These are phyloP conservation scores for Holothuria leucospilota DNA, from an alignment of 53 echinoderm and acorn worm genomes.

Conservation along the genomic window DNA sequence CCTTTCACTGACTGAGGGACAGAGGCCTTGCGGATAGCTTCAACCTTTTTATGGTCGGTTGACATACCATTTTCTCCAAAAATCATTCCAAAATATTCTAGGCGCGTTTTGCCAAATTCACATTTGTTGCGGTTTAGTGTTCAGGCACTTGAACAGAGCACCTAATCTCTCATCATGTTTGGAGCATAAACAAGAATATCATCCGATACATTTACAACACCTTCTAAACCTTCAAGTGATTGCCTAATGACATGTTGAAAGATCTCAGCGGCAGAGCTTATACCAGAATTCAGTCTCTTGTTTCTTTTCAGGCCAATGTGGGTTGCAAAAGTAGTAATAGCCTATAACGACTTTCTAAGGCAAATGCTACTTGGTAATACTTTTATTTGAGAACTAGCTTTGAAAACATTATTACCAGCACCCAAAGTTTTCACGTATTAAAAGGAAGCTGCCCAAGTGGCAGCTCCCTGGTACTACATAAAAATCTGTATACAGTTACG, in stretches of 20 bases:
- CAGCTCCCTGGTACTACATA: constrained; percentile 40
- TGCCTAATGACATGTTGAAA: constrained; percentile 73
- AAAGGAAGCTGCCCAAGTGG: constrained; percentile 54
- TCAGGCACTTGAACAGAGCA: too few species aligned
- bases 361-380: neutral
- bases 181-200: too few species aligned
- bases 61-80: too few species aligned
- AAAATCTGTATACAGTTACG: neutral
- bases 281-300: constrained; percentile 77
- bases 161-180: too few species aligned
- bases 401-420: neutral
- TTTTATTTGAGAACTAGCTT: neutral
- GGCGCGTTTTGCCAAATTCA: too few species aligned
- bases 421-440: neutral
- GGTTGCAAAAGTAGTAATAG: constrained; percentile 75
- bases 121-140: too few species aligned
- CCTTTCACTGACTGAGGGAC: too few species aligned
- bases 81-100: too few species aligned
- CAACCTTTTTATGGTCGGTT: too few species aligned
- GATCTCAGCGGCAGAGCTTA: constrained; percentile 67
- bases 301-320: constrained; percentile 75
- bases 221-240: too few species aligned
- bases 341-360: constrained; percentile 49
- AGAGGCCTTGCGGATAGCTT: too few species aligned
- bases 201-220: too few species aligned